Conservation (phyloP, 2,113 vertebrate species). For the Neolamprologus falcicula region DNA sequence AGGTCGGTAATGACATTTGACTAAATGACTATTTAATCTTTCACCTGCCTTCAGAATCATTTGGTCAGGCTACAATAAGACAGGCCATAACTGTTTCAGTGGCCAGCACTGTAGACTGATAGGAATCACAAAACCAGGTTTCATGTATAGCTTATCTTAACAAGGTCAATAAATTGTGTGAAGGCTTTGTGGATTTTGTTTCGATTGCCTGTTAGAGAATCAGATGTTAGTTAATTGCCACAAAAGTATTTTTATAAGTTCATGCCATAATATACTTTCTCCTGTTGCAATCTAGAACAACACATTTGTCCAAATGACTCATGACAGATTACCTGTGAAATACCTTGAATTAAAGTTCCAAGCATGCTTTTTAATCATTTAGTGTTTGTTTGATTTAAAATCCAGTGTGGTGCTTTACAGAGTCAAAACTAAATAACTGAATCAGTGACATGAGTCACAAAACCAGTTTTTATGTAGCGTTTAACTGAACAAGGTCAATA, state of each 20-base stretch:
- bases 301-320: neutral
- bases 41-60: neutral
- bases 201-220: neutral
- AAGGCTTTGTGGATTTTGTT: neutral
- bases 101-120: neutral
- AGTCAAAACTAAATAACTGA: neutral
- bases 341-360: neutral
- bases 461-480: neutral
- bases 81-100: neutral
- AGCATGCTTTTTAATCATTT: neutral
- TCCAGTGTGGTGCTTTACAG: neutral
- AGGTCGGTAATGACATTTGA: conserved; percentile 30
- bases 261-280: neutral
- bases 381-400: neutral
- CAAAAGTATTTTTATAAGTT: neutral
- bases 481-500: neutral
- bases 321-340: neutral
- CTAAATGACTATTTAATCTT: conserved; percentile 3
- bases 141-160: neutral
- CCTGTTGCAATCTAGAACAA: neutral
- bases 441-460: neutral
- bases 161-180: neutral
- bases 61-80: neutral
- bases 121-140: neutral
- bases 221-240: neutral